A percentile compares a stretch with the other conserved stretches of the same genome.
Conservation (phyloP, 1,140 invertebrate genomes). For the Cyclina sinensis region DNA sequence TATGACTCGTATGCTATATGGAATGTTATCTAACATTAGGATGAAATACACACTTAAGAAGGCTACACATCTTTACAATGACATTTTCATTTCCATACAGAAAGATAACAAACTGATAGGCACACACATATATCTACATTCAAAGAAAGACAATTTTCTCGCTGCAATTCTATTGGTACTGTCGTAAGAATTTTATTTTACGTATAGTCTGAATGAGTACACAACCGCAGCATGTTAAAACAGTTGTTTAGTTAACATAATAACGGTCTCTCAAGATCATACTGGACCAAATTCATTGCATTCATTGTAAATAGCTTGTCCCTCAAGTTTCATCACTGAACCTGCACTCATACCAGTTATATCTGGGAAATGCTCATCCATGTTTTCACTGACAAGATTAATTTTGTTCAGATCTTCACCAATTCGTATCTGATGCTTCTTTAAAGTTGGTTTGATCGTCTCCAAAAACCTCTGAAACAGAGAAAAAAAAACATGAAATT, state of each 20-base stretch:
- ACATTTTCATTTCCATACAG: not conserved
- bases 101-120: not conserved
- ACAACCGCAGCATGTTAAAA: not conserved
- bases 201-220: not conserved
- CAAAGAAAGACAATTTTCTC: not conserved
- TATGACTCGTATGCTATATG: not conserved
- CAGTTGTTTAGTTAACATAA: not conserved
- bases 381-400: slow-evolving; percentile 14
- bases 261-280: not conserved
- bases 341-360: not conserved
- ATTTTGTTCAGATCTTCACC: slow-evolving; percentile 64
- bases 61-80: not conserved
- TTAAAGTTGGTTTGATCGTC: slow-evolving; percentile 64
- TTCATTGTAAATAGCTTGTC: not conserved
- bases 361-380: not conserved
- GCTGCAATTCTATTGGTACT: not conserved
- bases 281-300: slow-evolving; percentile 8
- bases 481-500: too few relatives aligned
- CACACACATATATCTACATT: slow-evolving; percentile 4
- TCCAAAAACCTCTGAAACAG: slow-evolving; percentile 64
- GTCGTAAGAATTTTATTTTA: not conserved
- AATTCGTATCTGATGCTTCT: slow-evolving; percentile 68
- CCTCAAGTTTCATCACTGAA: slow-evolving; percentile 26
- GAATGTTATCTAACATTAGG: slow-evolving; percentile 7
- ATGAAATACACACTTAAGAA: not conserved